Percentiles rank a stretch among this genome's conserved stretches.
These are phyloP conservation scores for Xenopus laevis DNA, from an alignment of 2,113 vertebrate genomes.

Conservation along the genomic window DNA sequence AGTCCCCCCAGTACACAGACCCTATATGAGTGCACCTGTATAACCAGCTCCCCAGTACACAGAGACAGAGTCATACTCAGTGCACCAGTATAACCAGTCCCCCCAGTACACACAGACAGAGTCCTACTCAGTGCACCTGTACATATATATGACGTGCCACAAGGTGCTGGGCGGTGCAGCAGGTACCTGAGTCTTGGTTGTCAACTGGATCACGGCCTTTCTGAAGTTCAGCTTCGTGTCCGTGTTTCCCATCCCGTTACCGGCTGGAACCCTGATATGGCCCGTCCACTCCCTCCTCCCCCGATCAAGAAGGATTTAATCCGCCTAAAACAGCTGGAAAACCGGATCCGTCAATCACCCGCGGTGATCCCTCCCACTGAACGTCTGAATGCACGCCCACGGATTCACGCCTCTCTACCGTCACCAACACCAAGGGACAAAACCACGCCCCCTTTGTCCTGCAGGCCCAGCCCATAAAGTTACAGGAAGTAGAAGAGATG, in stretches of 20 bases:
- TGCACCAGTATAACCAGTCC: too few relatives aligned
- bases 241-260: slow-evolving; percentile 80
- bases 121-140: too few relatives aligned
- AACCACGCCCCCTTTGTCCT: background rate
- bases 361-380: rapidly evolving
- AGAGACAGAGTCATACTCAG: too few relatives aligned
- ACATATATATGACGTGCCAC: background rate
- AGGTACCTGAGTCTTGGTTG: slow-evolving; percentile 88
- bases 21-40: too few relatives aligned
- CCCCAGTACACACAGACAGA: too few relatives aligned
- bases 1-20: too few relatives aligned
- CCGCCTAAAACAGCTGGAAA: background rate
- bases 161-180: background rate
- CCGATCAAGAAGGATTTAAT: background rate
- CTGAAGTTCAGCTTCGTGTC: slow-evolving; percentile 97
- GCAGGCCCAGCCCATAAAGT: background rate
- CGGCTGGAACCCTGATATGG: slow-evolving; percentile 11
- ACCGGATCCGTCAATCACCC: background rate
- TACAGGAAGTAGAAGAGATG: background rate
- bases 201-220: slow-evolving; percentile 97
- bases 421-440: background rate
- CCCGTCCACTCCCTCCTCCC: slow-evolving; percentile 19
- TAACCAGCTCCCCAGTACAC: too few relatives aligned
- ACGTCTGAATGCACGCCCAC: rapidly evolving
- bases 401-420: rapidly evolving